phyloP scores from a whole-genome alignment of 1,140 invertebrate genomes.

The Lucilia cuprina region DNA sequence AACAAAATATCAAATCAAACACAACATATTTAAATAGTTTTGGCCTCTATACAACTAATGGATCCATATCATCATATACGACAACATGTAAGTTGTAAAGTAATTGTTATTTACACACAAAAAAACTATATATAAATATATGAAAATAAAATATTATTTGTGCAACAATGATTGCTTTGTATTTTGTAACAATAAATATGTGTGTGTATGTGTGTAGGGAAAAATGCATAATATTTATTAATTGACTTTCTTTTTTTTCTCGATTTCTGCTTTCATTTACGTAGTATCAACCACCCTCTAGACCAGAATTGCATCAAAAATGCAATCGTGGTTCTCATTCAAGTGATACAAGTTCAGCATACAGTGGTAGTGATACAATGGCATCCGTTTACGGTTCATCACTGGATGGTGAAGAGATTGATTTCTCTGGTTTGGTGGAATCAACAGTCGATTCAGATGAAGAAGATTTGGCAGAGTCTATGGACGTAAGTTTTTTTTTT shows the following conservation, averaged over 20 bases:
- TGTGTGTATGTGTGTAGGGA: neutral
- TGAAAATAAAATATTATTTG: neutral
- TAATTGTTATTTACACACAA: neutral
- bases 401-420: conserved; percentile 87
- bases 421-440: conserved; percentile 90
- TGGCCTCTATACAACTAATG: conserved; percentile 47
- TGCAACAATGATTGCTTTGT: neutral
- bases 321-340: conserved; percentile 86
- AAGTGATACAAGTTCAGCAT: conserved; percentile 93
- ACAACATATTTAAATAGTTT: neutral
- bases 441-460: conserved; percentile 95
- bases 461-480: conserved; percentile 90
- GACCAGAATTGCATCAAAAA: conserved; percentile 75
- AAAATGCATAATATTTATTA: neutral
- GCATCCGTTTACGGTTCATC: conserved; percentile 87
- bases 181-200: neutral
- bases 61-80: conserved; percentile 61
- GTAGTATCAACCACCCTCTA: conserved; percentile 39
- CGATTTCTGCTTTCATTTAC: neutral
- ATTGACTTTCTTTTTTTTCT: conserved; percentile 14
- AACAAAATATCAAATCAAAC: neutral
- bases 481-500: conserved; percentile 72
- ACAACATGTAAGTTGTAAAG: conserved; percentile 53
- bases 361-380: conserved; percentile 96
- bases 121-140: neutral